A percentile compares a stretch with the other conserved stretches of the same genome.
These are phyloP conservation scores for Urocitellus parryii DNA, from an alignment of 2,113 vertebrate genomes.

Conservation along the genomic window DNA sequence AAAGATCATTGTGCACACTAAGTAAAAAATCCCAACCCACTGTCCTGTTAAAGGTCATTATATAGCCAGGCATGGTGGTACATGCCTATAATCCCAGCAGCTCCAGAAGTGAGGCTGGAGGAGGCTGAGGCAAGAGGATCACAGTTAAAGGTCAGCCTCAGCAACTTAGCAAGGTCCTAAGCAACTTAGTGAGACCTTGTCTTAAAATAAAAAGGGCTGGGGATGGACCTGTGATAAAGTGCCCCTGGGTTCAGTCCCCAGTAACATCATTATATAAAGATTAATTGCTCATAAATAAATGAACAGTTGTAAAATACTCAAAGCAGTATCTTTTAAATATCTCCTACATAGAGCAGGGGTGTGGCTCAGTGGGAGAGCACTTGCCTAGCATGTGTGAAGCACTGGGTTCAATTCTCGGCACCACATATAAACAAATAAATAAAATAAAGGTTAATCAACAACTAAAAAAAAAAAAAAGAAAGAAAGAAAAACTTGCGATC, in stretches of 20 bases:
- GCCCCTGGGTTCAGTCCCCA: neutral
- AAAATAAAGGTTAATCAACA: too few species aligned
- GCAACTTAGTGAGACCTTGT: neutral
- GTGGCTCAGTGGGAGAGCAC: too few species aligned
- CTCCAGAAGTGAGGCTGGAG: neutral
- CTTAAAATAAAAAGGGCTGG: neutral
- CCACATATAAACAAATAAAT: too few species aligned
- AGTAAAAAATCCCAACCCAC: neutral
- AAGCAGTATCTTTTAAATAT: neutral
- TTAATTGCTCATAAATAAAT: neutral
- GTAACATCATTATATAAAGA: neutral
- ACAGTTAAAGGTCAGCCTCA: neutral
- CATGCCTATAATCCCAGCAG: neutral
- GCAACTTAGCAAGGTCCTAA: neutral
- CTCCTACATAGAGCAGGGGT: neutral
- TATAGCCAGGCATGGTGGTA: neutral
- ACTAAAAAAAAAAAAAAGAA: too few species aligned
- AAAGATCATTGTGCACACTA: constrained; percentile 36
- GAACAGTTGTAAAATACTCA: constrained; percentile 21
- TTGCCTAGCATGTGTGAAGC: too few species aligned
- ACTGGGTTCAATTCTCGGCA: too few species aligned
- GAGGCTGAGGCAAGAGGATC: neutral
- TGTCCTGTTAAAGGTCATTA: constrained; percentile 38
- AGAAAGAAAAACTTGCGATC: too few species aligned
- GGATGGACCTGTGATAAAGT: neutral